These are phyloP conservation scores for Meliscaeva auricollis DNA, from an alignment of 2,888 invertebrate species.

Conservation along the genomic window DNA sequence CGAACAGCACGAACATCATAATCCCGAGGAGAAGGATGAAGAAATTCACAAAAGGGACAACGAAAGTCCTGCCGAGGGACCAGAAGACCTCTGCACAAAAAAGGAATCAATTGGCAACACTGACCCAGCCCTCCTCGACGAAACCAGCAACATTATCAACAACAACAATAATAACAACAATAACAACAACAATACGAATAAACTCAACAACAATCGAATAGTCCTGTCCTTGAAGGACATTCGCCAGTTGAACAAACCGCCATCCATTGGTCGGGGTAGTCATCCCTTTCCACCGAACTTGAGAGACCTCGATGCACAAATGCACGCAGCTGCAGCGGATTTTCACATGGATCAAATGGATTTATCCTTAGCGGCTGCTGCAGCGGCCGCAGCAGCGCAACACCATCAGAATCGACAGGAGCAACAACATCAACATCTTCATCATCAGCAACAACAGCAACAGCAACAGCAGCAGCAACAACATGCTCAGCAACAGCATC, in stretches of 20 bases:
- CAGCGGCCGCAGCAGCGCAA: conserved; percentile 82
- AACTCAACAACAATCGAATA: conserved; percentile 83
- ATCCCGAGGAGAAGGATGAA: conserved; percentile 78
- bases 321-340: conserved; percentile 82
- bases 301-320: conserved; percentile 81
- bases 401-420: conserved; percentile 75
- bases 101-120: conserved; percentile 78
- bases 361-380: conserved; percentile 83
- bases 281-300: conserved; percentile 79
- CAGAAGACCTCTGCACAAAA: conserved; percentile 83
- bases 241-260: conserved; percentile 83
- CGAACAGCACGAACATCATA: no score
- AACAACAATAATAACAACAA: conserved; percentile 81
- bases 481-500: conserved; percentile 71
- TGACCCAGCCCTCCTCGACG: conserved; percentile 75
- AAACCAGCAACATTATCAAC: conserved; percentile 78
- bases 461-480: conserved; percentile 74
- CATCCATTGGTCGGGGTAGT: conserved; percentile 78
- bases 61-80: conserved; percentile 81
- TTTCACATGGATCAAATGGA: conserved; percentile 84
- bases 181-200: conserved; percentile 81
- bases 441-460: conserved; percentile 69
- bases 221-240: conserved; percentile 84
- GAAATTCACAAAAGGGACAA: conserved; percentile 77
- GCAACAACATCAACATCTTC: conserved; percentile 66